phyloP scores from a whole-genome alignment of 2,113 vertebrate genomes.

The Protomyctophum bolini region DNA sequence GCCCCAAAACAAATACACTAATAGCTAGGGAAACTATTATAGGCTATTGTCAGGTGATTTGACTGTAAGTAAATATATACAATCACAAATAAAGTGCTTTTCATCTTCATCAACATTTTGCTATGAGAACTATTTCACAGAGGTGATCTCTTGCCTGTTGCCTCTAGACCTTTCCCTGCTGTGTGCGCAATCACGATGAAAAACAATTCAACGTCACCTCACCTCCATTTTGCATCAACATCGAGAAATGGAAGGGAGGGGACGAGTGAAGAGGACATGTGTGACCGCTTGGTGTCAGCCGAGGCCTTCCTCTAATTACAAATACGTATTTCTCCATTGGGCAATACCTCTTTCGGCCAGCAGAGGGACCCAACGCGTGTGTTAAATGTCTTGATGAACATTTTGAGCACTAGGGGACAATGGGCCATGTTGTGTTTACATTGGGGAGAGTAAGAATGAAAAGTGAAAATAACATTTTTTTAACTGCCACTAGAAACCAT shows the following conservation, averaged over 20 bases:
- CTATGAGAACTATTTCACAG: no score
- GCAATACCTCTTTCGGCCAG: neutral
- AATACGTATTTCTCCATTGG: constrained; percentile 36
- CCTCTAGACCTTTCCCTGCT: neutral
- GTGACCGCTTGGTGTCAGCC: constrained; percentile 59
- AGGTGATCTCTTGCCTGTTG: neutral
- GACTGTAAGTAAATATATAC: neutral
- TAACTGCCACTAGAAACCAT: no score
- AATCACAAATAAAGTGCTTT: neutral
- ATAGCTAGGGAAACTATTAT: neutral
- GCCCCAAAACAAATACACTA: neutral
- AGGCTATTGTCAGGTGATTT: no score
- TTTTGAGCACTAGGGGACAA: neutral
- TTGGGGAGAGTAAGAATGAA: neutral
- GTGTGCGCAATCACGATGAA: neutral
- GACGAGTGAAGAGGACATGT: neutral
- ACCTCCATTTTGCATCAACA: constrained; percentile 37
- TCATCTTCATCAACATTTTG: neutral
- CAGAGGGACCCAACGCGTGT: constrained; percentile 42
- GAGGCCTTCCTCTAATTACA: constrained; percentile 14
- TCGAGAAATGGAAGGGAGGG: constrained; percentile 18
- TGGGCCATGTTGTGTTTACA: neutral
- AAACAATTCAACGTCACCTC: neutral
- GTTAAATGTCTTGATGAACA: constrained; percentile 21
- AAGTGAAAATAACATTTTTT: no score